Conservation (phyloP, 2,113 vertebrate genomes). For the Gambusia affinis region DNA sequence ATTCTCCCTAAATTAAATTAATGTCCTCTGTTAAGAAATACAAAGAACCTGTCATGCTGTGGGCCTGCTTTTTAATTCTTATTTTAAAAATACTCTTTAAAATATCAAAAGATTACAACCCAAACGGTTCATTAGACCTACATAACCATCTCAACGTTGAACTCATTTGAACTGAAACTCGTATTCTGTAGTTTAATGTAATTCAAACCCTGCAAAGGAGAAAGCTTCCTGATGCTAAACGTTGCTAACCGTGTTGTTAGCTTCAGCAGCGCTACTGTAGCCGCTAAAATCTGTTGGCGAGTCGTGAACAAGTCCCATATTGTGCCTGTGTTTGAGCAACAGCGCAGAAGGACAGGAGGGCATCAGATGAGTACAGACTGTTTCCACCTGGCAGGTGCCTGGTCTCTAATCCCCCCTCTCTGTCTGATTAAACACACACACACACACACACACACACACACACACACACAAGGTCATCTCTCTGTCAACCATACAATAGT, state of each 20-base stretch:
- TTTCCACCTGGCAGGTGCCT: constrained; percentile 78
- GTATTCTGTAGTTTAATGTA: neutral
- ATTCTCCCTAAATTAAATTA: neutral
- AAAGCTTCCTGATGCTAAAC: neutral
- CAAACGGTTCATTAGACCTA: no score
- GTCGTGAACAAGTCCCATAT: constrained; percentile 33
- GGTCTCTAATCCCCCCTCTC: constrained; percentile 77
- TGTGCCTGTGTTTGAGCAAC: constrained; percentile 26
- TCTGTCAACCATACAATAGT: constrained; percentile 75
- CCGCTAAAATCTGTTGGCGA: neutral
- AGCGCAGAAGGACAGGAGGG: constrained; percentile 57
- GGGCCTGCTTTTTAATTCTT: neutral
- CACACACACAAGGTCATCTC: constrained; percentile 73
- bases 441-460: constrained; percentile 51
- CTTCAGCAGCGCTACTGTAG: neutral
- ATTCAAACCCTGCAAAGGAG: neutral
- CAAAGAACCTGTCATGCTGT: neutral
- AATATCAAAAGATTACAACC: no score
- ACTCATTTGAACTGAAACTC: neutral
- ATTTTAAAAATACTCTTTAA: neutral
- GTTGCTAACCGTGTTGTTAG: neutral
- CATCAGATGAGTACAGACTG: constrained; percentile 75
- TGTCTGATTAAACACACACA: constrained; percentile 77
- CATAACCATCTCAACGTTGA: no score
- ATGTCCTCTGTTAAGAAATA: neutral